These are phyloP conservation scores for Criorhina ranunculi DNA, from an alignment of 2,888 invertebrate genomes.

Conservation along the genomic window DNA sequence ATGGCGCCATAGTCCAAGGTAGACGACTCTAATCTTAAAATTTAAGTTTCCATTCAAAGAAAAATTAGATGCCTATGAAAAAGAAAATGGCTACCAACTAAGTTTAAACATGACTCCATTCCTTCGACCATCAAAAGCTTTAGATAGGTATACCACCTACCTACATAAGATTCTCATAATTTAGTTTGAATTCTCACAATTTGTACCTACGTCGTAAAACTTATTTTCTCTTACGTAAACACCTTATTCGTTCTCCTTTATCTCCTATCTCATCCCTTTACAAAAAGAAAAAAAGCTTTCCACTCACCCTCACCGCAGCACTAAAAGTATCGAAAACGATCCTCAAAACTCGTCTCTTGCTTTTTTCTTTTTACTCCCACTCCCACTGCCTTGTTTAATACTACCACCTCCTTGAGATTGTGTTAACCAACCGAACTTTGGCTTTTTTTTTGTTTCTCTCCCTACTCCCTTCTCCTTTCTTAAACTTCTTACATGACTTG, in stretches of 20 bases:
- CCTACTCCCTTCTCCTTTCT: slow-evolving; percentile 15
- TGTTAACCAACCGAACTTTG: neutral
- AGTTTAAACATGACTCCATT: too few species aligned
- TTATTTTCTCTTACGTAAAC: slow-evolving; percentile 41
- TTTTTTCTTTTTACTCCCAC: too few species aligned
- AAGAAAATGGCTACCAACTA: too few species aligned
- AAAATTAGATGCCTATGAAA: too few species aligned
- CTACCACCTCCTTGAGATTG: neutral
- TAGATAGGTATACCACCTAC: too few species aligned
- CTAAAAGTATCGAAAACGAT: slow-evolving; percentile 39
- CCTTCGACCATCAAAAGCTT: too few species aligned
- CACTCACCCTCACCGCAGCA: slow-evolving; percentile 19
- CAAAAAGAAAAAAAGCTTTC: slow-evolving; percentile 9
- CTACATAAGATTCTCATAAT: too few species aligned
- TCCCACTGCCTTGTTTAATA: too few species aligned
- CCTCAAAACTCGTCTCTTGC: slow-evolving; percentile 52
- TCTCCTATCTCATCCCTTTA: slow-evolving; percentile 23
- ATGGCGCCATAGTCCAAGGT: too few species aligned
- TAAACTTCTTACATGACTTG: slow-evolving; percentile 32
- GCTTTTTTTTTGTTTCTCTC: slow-evolving; percentile 14
- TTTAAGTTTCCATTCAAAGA: too few species aligned
- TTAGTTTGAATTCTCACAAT: too few species aligned
- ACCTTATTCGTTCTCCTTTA: slow-evolving; percentile 18
- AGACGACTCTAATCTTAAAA: too few species aligned
- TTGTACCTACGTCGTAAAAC: slow-evolving; percentile 5